phyloP scores from a whole-genome alignment of 2,113 vertebrate species.

The Choloepus hoffmanni region DNA sequence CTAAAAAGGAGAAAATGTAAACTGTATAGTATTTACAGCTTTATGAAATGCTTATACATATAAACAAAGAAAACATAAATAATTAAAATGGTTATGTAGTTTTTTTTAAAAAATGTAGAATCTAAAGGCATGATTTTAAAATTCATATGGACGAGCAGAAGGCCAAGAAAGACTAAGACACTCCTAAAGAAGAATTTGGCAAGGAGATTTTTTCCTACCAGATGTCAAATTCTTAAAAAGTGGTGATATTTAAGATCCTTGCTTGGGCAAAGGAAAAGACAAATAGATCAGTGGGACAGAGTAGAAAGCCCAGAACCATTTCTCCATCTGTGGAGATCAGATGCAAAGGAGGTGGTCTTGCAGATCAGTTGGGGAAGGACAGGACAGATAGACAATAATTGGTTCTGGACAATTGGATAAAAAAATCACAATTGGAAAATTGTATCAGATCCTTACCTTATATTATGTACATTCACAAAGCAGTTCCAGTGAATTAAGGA shows the following conservation, averaged over 20 bases:
- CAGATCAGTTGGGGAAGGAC: accelerated
- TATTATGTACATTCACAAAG: neutral
- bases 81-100: neutral
- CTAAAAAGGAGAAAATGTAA: neutral
- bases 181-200: neutral
- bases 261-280: neutral
- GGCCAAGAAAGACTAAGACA: neutral
- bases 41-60: neutral
- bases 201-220: neutral
- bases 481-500: neutral
- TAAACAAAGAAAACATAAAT: neutral
- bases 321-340: neutral
- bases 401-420: neutral
- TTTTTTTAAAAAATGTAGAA: neutral
- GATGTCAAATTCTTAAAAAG: neutral
- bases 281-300: neutral
- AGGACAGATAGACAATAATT: neutral
- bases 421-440: neutral
- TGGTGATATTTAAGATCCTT: neutral
- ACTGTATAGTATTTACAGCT: neutral
- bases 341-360: neutral
- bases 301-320: neutral
- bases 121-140: neutral
- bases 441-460: neutral
- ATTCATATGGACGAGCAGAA: neutral